Conservation (phyloP, 2,113 vertebrate species). For the Vimba vimba region DNA sequence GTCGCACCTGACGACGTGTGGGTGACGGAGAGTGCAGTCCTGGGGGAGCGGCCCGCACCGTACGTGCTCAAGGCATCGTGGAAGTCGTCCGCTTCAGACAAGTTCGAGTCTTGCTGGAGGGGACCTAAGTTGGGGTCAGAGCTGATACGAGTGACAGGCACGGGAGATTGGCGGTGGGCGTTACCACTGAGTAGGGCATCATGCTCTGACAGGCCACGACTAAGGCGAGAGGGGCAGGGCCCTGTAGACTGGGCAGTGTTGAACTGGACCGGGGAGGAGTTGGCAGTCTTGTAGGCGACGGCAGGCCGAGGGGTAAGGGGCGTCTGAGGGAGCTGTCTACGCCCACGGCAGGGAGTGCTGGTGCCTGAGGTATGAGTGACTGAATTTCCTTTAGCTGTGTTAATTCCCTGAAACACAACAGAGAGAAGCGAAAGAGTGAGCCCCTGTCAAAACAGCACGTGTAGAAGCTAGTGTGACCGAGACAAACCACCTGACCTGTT, state of each 20-base stretch:
- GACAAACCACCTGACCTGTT: conserved; percentile 77
- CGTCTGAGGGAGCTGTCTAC: conserved; percentile 95
- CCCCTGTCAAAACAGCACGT: conserved; percentile 1
- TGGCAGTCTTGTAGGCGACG: conserved; percentile 93
- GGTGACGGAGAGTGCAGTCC: conserved; percentile 75
- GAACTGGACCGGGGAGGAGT: conserved; percentile 86
- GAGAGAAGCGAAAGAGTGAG: conserved; percentile 66
- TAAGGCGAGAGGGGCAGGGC: conserved; percentile 82
- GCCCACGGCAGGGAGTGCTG: conserved; percentile 86
- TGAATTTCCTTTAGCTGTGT: conserved; percentile 82
- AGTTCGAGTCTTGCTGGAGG: conserved; percentile 67
- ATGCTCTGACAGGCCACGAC: conserved; percentile 90
- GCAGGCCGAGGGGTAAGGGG: conserved; percentile 93
- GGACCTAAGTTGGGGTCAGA: conserved; percentile 87
- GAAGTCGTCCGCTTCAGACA: conserved; percentile 85
- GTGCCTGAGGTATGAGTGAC: conserved; percentile 82
- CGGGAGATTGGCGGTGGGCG: conserved; percentile 66
- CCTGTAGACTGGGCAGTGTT: conserved; percentile 66
- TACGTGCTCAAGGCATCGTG: conserved; percentile 90
- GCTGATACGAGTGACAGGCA: conserved; percentile 82
- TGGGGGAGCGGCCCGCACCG: conserved; percentile 79
- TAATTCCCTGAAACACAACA: conserved; percentile 81
- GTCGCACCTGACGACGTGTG: conserved; percentile 72
- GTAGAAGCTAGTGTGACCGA: neutral
- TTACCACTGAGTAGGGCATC: conserved; percentile 78